Conservation (phyloP, 2,113 vertebrate species). For the Carlito syrichta region DNA sequence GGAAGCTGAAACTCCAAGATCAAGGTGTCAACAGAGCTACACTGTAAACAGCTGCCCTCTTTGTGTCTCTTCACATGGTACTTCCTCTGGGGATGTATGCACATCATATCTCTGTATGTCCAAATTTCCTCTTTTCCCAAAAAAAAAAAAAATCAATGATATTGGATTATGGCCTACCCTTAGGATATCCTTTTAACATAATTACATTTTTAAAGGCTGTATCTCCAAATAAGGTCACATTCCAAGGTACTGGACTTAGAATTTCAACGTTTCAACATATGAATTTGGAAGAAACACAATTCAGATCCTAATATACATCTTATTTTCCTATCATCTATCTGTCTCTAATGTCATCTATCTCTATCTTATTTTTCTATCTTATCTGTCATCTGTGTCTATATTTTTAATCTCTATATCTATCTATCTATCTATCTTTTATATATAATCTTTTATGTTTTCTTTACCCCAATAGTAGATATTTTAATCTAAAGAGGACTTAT, state of each 20-base stretch:
- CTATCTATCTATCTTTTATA: background rate
- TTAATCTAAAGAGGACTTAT: background rate
- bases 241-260: background rate
- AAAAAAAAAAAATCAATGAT: background rate
- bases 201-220: background rate
- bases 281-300: background rate
- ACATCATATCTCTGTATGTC: no score
- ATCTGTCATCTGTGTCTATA: background rate
- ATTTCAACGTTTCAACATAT: background rate
- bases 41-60: background rate
- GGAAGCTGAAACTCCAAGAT: background rate
- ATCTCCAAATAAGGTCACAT: background rate
- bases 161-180: accelerated
- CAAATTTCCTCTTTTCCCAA: background rate
- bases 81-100: background rate
- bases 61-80: background rate
- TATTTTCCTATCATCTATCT: background rate
- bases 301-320: background rate
- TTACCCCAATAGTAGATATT: background rate
- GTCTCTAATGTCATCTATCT: no score
- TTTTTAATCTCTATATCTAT: background rate
- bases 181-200: background rate
- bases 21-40: background rate
- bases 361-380: background rate
- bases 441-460: background rate